Percentiles rank a stretch among this genome's conserved stretches.
Evolutionary conservation across 2,113 vertebrate genomes (phyloP).

Genomic region (Herpailurus yagouaroundi): DNA sequence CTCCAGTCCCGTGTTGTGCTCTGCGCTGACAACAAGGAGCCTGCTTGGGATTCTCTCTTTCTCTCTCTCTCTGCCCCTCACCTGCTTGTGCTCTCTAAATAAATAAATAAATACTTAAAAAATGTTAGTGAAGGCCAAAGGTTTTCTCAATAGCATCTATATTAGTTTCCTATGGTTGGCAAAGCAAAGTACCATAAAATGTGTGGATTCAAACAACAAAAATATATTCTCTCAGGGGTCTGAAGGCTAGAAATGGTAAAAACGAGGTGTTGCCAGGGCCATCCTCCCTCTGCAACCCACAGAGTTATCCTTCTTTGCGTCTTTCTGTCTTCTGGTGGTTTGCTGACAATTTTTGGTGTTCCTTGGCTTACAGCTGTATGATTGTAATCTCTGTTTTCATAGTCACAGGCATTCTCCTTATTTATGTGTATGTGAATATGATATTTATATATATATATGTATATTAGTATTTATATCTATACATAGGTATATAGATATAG

Average conservation of each 20-base stretch:
- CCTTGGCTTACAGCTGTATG: not conserved
- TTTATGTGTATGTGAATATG: not conserved
- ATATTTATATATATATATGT: not conserved
- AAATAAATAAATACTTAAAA: too few relatives aligned
- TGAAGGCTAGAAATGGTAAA: not conserved
- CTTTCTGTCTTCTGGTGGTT: not conserved
- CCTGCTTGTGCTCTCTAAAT: too few relatives aligned
- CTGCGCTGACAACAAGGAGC: too few relatives aligned
- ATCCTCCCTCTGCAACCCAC: not conserved
- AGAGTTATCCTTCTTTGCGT: not conserved
- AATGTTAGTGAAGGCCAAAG: not conserved
- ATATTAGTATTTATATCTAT: not conserved
- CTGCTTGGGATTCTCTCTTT: too few relatives aligned
- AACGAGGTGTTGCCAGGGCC: not conserved
- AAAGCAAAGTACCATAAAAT: not conserved
- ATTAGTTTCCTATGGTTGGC: not conserved
- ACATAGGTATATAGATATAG: not conserved
- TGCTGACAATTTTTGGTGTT: not conserved
- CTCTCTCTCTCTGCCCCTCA: too few relatives aligned
- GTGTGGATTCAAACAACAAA: not conserved
- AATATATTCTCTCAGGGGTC: not conserved
- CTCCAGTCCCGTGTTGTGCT: too few relatives aligned
- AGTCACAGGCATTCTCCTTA: not conserved
- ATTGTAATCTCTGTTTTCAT: not conserved
- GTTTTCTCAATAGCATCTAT: not conserved